Evolutionary conservation across 30 jellyfish, hydroid and myxozoan genomes (phyloP).

Genomic region (Chironex yamaguchii): DNA sequence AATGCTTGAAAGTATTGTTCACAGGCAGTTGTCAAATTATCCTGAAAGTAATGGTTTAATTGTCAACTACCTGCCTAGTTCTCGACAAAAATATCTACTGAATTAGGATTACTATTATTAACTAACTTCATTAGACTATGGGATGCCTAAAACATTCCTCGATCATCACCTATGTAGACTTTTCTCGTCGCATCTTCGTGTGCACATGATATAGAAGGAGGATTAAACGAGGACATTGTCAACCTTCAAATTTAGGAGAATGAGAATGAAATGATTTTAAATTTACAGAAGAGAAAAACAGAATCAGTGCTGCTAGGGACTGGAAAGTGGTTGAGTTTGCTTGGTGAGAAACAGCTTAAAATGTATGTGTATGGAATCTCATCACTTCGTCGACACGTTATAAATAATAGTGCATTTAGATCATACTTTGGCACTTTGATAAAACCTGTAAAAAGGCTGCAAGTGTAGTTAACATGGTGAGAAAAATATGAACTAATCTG

Average conservation of each 20-base stretch:
- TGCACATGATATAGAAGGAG: conserved; percentile 15
- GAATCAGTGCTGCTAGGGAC: conserved; percentile 38
- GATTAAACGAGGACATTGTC: conserved; percentile 11
- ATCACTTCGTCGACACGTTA: too few species aligned
- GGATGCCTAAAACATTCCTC: conserved; percentile 2
- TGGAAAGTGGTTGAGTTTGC: conserved; percentile 22
- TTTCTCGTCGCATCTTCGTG: conserved; percentile 46
- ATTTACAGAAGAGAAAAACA: conserved; percentile 24
- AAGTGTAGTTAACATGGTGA: too few species aligned
- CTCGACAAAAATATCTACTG: too few species aligned
- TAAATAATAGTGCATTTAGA: too few species aligned
- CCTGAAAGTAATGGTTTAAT: too few species aligned
- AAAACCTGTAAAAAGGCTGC: too few species aligned
- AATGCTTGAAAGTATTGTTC: too few species aligned
- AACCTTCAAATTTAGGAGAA: background rate
- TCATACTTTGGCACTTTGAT: too few species aligned
- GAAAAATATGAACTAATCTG: conserved; percentile 23
- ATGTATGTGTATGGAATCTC: conserved; percentile 34
- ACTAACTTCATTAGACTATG: too few species aligned
- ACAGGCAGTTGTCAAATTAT: too few species aligned
- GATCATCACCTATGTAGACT: conserved; percentile 67
- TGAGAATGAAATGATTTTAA: conserved; percentile 28
- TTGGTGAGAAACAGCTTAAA: conserved; percentile 43
- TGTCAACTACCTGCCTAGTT: too few species aligned
- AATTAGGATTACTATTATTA: too few species aligned